These are phyloP conservation scores for Pollicipes pollicipes DNA, from an alignment of 1,140 invertebrate genomes.

Conservation along the genomic window DNA sequence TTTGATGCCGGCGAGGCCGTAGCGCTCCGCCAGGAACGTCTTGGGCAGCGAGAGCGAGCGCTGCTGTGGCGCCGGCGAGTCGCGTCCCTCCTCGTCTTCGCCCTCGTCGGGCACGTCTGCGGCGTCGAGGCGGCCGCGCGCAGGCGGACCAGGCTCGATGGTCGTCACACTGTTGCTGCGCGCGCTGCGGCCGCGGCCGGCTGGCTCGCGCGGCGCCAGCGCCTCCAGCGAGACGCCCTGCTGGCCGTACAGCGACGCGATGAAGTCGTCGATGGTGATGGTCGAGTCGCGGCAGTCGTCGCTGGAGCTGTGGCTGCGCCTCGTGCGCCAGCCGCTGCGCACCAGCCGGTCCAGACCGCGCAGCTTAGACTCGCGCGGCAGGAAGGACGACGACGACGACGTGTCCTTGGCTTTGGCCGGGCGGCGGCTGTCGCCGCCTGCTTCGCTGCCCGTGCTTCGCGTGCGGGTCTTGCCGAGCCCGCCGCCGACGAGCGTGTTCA, in stretches of 20 bases:
- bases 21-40: conserved; percentile 36
- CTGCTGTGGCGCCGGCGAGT: conserved; percentile 31
- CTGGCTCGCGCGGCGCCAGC: background rate
- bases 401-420: background rate
- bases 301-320: background rate
- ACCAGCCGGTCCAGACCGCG: background rate
- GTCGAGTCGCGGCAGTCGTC: background rate
- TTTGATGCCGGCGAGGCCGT: conserved; percentile 21
- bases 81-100: conserved; percentile 9
- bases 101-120: too few relatives aligned
- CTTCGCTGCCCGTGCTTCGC: background rate
- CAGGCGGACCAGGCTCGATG: conserved; percentile 3
- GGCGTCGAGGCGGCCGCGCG: background rate
- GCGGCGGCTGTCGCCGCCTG: background rate
- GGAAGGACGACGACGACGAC: background rate
- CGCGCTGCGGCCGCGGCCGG: background rate
- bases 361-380: background rate
- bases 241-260: background rate
- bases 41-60: conserved; percentile 43
- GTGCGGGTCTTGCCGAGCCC: background rate
- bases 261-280: background rate
- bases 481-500: background rate
- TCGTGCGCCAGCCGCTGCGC: background rate
- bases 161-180: background rate
- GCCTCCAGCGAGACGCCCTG: background rate